Base-by-base conservation (phyloP, 2,113 vertebrate genomes). In the Axis porcinus region DNA sequence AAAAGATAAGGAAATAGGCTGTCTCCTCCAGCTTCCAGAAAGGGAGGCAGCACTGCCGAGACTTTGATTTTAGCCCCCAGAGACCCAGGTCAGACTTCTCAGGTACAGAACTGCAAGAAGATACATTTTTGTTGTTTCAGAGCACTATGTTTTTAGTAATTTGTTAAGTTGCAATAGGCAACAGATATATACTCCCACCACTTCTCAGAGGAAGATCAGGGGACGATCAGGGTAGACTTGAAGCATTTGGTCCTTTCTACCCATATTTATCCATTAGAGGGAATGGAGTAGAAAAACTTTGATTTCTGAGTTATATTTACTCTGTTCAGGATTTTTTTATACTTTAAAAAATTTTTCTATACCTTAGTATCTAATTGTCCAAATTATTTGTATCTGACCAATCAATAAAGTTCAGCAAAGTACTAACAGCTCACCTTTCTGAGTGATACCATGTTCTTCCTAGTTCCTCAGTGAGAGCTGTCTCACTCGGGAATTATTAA, bases 141-240 rank as follows among this genome's bases (percentile, higher is more conserved):
- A 12, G 30, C 21, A 33, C 11, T 17, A 55, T 54, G 8, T 70
- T 74, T 84, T 28, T 83, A 62, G 30, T 60, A 79, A 62, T 55
- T n/a, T 30, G 60, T 94, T 83, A 14, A 52, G 21, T 2, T 23
- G 10, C 28, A 52, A 12, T 9, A 92, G 15, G 25, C 60, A 87
- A 11, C 0, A 40, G 16, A 12, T 17, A 62, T 1, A 25, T 23
- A 15, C 62, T 50, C 2, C 3, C 11, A 23, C 11, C 16, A 13
- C 28, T 79, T 57, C 27, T 96, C 36, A 57, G 36, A 74, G 67
- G 67, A 25, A 40, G 45, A 1, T 76, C 79, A 91, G 14, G 86
- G 7, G 5, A 89, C 3, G 19, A 28, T 19, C 2, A 36, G 15
- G 0, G 23, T 1, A 87, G 7, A 85, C 7, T 55, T 43, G 9